Evolutionary conservation across 1,140 invertebrate species (phyloP).

Genomic region (Bombus pyrosoma): DNA sequence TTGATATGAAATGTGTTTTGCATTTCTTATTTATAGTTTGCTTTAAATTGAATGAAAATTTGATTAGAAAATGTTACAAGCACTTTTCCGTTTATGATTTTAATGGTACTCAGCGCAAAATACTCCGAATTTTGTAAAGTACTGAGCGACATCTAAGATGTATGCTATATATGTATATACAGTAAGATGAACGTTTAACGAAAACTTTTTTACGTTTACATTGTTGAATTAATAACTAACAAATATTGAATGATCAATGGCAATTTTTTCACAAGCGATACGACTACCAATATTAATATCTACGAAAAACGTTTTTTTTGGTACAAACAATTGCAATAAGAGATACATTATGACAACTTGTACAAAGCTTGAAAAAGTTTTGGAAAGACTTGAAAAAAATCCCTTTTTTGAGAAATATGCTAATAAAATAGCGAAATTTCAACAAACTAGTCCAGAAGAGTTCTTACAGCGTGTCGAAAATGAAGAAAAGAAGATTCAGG

Average conservation of each 20-base stretch:
- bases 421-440: slow-evolving; percentile 88
- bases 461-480: slow-evolving; percentile 87
- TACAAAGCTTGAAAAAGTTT: slow-evolving; percentile 82
- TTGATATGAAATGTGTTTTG: slow-evolving; percentile 18
- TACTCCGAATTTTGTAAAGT: slow-evolving; percentile 7
- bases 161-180: too few relatives aligned
- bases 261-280: slow-evolving; percentile 14
- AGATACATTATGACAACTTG: slow-evolving; percentile 83
- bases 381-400: slow-evolving; percentile 88
- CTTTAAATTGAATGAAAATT: not conserved
- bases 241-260: slow-evolving; percentile 14
- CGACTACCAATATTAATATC: slow-evolving; percentile 3
- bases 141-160: slow-evolving; percentile 25
- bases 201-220: not conserved
- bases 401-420: slow-evolving; percentile 93
- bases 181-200: not conserved
- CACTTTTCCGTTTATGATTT: not conserved
- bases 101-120: not conserved
- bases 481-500: slow-evolving; percentile 82
- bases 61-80: not conserved
- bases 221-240: slow-evolving; percentile 2
- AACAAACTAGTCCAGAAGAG: slow-evolving; percentile 89
- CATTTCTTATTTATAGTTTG: slow-evolving; percentile 8
- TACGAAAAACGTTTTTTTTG: not conserved
- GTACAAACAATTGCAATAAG: slow-evolving; percentile 43